phyloP scores from a whole-genome alignment of 2,797 vertebrate genomes.

The Heliangelus exortis region DNA sequence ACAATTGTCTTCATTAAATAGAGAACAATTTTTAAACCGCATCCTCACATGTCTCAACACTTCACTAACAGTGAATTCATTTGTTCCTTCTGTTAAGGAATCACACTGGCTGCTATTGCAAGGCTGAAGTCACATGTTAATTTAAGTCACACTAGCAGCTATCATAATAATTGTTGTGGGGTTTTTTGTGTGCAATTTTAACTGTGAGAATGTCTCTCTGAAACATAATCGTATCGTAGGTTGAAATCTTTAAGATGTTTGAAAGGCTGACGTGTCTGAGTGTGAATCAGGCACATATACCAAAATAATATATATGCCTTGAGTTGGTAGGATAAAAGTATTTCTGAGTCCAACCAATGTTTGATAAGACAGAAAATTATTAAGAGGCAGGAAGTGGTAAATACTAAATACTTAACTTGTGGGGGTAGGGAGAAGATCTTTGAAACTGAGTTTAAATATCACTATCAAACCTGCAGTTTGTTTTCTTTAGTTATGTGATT shows the following conservation, averaged over 20 bases:
- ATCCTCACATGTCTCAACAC: fast-evolving
- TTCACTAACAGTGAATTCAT: background rate
- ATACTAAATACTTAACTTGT: background rate
- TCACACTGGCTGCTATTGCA: fast-evolving
- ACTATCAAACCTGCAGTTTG: background rate
- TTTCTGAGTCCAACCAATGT: background rate
- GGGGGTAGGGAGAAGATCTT: background rate
- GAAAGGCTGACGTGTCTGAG: background rate
- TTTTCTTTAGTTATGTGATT: fast-evolving
- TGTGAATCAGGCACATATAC: background rate
- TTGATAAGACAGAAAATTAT: background rate
- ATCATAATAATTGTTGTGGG: background rate
- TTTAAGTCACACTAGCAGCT: background rate
- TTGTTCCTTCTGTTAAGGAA: background rate
- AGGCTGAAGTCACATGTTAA: background rate
- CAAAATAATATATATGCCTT: background rate
- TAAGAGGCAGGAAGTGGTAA: background rate
- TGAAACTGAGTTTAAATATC: background rate
- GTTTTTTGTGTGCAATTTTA: background rate
- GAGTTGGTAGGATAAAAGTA: background rate
- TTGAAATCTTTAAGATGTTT: background rate
- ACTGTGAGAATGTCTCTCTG: background rate
- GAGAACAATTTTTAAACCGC: fast-evolving
- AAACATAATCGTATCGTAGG: fast-evolving
- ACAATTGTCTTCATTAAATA: background rate